phyloP scores from a whole-genome alignment of 1,140 invertebrate species.

The Zaprionus lachaisei region DNA sequence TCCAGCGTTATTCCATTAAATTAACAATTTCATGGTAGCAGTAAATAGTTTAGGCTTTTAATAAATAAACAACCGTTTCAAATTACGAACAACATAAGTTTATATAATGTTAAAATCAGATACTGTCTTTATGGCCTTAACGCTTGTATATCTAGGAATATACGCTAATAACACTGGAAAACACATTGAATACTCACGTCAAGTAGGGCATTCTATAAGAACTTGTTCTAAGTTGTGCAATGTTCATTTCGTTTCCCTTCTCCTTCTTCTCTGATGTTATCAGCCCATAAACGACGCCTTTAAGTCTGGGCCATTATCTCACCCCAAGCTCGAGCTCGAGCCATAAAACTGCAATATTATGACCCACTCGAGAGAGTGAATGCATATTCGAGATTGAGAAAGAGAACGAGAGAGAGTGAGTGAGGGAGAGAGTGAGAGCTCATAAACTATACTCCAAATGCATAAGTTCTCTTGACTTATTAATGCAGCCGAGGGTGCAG shows the following conservation, averaged over 20 bases:
- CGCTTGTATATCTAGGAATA: no score
- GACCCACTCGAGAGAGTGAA: constrained; percentile 22
- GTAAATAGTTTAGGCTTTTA: no score
- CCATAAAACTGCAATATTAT: constrained; percentile 61
- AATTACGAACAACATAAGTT: no score
- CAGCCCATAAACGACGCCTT: constrained; percentile 59
- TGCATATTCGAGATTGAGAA: neutral
- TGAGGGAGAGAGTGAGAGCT: neutral
- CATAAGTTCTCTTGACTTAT: constrained; percentile 25
- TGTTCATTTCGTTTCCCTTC: neutral
- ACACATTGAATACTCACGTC: no score
- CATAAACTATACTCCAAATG: constrained; percentile 50
- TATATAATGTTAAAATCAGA: no score
- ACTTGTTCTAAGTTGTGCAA: constrained; percentile 19
- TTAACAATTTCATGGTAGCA: no score
- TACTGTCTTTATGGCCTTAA: no score
- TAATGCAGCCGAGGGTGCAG: constrained; percentile 5
- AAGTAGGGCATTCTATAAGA: neutral
- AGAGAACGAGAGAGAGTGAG: neutral
- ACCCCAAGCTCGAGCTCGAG: neutral
- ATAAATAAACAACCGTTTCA: no score
- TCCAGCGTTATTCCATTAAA: neutral
- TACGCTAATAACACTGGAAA: no score
- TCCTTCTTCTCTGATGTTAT: constrained; percentile 23
- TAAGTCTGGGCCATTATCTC: constrained; percentile 67